Evolutionary conservation across 2,888 invertebrate genomes (phyloP).

Genomic region (Gisinianus flammeolus): DNA sequence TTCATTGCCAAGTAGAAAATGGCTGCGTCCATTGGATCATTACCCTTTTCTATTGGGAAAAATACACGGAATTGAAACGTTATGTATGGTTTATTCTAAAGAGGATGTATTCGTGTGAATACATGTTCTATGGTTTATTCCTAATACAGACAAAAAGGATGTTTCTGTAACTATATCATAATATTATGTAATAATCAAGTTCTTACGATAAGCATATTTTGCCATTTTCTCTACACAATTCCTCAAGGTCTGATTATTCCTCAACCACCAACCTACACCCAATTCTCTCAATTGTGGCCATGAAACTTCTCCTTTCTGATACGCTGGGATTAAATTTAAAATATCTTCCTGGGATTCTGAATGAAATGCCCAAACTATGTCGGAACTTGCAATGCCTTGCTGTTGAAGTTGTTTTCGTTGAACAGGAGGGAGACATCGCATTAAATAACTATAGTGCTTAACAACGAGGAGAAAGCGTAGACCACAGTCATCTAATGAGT

Average conservation of each 20-base stretch:
- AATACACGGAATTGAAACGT: too few relatives aligned
- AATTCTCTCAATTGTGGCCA: slow-evolving; percentile 92
- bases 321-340: slow-evolving; percentile 84
- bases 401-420: slow-evolving; percentile 86
- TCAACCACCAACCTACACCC: slow-evolving; percentile 97
- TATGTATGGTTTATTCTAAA: too few relatives aligned
- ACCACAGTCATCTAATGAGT: slow-evolving; percentile 96
- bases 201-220: slow-evolving; percentile 53
- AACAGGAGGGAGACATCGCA: slow-evolving; percentile 88
- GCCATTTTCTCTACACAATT: slow-evolving; percentile 81
- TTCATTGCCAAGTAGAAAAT: slow-evolving; percentile 97
- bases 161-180: too few relatives aligned
- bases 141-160: too few relatives aligned
- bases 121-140: too few relatives aligned
- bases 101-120: too few relatives aligned
- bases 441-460: slow-evolving; percentile 95
- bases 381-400: slow-evolving; percentile 84
- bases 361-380: slow-evolving; percentile 98
- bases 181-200: too few relatives aligned
- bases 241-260: slow-evolving; percentile 79
- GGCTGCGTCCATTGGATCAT: slow-evolving; percentile 97
- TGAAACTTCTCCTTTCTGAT: slow-evolving; percentile 80
- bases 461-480: slow-evolving; percentile 93
- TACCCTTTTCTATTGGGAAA: too few relatives aligned
- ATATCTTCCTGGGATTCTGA: slow-evolving; percentile 97